Conservation (phyloP, 2,888 invertebrate genomes). For the Pyrocoelia pectoralis region DNA sequence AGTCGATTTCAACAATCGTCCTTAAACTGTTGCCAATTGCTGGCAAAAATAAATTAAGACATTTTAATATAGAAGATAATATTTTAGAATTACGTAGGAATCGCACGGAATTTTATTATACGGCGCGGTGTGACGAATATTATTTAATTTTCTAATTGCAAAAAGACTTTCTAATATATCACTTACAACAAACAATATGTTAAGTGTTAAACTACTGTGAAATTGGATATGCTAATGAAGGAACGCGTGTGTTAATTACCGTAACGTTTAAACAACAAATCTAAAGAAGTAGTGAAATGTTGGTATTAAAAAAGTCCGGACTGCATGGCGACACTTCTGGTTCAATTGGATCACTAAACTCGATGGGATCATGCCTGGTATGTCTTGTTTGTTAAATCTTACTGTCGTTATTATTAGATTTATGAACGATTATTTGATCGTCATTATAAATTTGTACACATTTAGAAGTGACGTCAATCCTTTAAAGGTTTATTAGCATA, state of each 20-base stretch:
- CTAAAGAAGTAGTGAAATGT: conserved; percentile 40
- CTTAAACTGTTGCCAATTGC: conserved; percentile 26
- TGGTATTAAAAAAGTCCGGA: conserved; percentile 50
- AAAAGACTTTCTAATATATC: conserved; percentile 27
- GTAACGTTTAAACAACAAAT: conserved; percentile 5
- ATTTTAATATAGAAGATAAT: conserved; percentile 22
- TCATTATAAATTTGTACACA: not conserved
- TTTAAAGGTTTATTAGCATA: conserved; percentile 14
- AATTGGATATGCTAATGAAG: conserved; percentile 13
- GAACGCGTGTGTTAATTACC: conserved; percentile 16
- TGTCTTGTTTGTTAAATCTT: conserved; percentile 9
- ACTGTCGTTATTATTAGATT: not conserved
- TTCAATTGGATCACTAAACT: conserved; percentile 44
- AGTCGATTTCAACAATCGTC: conserved; percentile 19
- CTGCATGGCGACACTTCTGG: conserved; percentile 42
- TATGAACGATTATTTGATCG: too few species aligned
- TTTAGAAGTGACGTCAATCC: conserved; percentile 14
- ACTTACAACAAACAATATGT: conserved; percentile 13
- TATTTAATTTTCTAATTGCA: conserved; percentile 18
- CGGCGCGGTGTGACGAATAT: not conserved
- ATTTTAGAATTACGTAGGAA: conserved; percentile 15
- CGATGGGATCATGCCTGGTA: conserved; percentile 43
- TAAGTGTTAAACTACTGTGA: conserved; percentile 3
- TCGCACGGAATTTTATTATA: not conserved
- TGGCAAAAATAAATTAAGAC: conserved; percentile 25